phyloP scores from a whole-genome alignment of 2,797 vertebrate genomes.

The Thripadectes ignobilis region DNA sequence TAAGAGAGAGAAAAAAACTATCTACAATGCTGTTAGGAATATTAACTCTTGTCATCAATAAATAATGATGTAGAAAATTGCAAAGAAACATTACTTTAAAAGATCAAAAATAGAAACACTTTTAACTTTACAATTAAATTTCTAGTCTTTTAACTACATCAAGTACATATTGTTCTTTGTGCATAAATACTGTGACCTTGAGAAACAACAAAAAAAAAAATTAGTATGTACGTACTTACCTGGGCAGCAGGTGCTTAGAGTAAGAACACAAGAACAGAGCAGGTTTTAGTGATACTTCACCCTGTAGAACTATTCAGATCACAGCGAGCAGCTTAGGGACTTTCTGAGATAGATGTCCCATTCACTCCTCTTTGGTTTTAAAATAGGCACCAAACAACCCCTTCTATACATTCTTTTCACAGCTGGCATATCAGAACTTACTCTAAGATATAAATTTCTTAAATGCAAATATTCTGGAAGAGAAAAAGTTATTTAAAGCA shows the following conservation, averaged over 20 bases:
- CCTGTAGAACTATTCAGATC: not conserved
- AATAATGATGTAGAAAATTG: not conserved
- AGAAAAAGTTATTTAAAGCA: not conserved
- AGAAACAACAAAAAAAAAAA: not conserved
- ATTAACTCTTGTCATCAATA: not conserved
- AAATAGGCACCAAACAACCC: not conserved
- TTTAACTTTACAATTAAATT: not conserved
- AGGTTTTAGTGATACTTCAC: not conserved
- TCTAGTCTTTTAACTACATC: not conserved
- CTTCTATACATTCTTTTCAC: not conserved
- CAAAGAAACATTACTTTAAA: not conserved
- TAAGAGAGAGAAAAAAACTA: not conserved
- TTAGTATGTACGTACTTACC: accelerated
- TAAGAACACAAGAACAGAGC: not conserved
- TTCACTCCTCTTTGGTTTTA: not conserved
- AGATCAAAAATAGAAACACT: not conserved
- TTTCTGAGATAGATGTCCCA: not conserved
- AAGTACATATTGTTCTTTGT: not conserved
- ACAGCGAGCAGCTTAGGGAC: not conserved
- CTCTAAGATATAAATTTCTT: not conserved
- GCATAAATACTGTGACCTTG: not conserved
- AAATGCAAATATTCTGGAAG: not conserved
- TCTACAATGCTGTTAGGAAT: not conserved
- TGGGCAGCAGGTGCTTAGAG: not conserved
- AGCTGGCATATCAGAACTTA: not conserved